phyloP scores from a whole-genome alignment of 1,140 invertebrate species.

The Papilio xuthus region DNA sequence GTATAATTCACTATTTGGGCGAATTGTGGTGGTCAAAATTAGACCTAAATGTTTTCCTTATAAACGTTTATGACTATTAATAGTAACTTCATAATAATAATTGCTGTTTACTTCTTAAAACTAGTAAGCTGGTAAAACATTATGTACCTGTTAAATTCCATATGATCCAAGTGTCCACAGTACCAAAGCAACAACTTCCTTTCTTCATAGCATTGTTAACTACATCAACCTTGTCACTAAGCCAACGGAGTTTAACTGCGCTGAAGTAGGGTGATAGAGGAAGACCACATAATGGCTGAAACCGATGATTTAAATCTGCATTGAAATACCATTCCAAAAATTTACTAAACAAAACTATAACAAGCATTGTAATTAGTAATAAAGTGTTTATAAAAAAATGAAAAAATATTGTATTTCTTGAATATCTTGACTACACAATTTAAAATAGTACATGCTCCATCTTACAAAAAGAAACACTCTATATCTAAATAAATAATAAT shows the following conservation, averaged over 20 bases:
- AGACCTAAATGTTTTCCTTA: background rate
- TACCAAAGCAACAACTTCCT: slow-evolving; percentile 93
- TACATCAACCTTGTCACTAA: slow-evolving; percentile 93
- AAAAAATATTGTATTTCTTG: no score
- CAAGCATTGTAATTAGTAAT: no score
- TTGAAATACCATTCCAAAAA: background rate
- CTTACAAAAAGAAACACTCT: no score
- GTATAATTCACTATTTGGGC: no score
- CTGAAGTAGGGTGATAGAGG: slow-evolving; percentile 98
- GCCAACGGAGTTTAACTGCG: slow-evolving; percentile 95
- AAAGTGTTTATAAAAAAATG: no score
- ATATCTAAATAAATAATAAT: slow-evolving; percentile 26
- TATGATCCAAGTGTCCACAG: slow-evolving; percentile 97
- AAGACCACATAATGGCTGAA: slow-evolving; percentile 89
- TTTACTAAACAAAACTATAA: background rate
- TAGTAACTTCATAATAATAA: no score
- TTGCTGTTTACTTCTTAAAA: no score
- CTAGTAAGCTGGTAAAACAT: background rate
- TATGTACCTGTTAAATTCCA: slow-evolving; percentile 85
- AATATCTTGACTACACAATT: no score
- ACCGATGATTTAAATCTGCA: background rate
- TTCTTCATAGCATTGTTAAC: slow-evolving; percentile 90
- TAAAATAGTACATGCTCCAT: no score
- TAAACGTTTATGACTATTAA: background rate
- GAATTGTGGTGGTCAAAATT: no score